Conservation (phyloP, 2,113 vertebrate genomes). For the Xenopus tropicalis region DNA sequence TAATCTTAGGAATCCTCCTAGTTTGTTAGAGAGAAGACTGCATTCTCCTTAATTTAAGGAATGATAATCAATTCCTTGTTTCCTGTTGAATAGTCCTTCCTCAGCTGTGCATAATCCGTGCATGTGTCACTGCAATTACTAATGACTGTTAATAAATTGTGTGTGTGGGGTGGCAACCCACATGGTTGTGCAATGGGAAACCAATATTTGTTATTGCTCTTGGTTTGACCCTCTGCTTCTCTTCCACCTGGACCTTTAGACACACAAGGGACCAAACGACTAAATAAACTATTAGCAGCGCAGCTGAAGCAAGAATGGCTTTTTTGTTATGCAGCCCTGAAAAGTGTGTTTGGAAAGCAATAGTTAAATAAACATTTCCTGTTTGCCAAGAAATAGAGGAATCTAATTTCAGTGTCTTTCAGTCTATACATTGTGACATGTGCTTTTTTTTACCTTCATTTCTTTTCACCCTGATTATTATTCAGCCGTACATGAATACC, state of each 20-base stretch:
- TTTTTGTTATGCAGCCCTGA: constrained; percentile 53
- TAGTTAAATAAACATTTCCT: constrained; percentile 63
- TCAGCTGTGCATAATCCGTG: not conserved
- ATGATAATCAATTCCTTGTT: not conserved
- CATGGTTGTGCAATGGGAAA: not conserved
- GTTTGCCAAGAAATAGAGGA: constrained; percentile 54
- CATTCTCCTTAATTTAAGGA: too few species aligned
- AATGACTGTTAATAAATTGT: not conserved
- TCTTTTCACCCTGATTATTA: not conserved
- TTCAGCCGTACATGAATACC: too few species aligned
- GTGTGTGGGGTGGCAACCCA: not conserved
- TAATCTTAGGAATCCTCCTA: too few species aligned
- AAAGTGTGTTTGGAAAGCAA: constrained; percentile 50
- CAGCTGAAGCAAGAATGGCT: constrained; percentile 47
- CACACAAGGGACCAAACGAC: constrained; percentile 5
- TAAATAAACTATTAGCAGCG: constrained; percentile 25
- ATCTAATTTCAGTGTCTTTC: constrained; percentile 25
- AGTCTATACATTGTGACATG: too few species aligned
- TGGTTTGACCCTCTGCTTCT: not conserved
- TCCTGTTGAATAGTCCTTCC: not conserved
- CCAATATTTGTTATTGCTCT: not conserved
- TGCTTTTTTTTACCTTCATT: not conserved
- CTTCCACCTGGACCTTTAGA: constrained; percentile 14
- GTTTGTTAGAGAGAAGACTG: too few species aligned
- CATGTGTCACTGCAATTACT: not conserved